These are phyloP conservation scores for Nephrotoma guestfalica DNA, from an alignment of 2,888 invertebrate genomes.

Conservation along the genomic window DNA sequence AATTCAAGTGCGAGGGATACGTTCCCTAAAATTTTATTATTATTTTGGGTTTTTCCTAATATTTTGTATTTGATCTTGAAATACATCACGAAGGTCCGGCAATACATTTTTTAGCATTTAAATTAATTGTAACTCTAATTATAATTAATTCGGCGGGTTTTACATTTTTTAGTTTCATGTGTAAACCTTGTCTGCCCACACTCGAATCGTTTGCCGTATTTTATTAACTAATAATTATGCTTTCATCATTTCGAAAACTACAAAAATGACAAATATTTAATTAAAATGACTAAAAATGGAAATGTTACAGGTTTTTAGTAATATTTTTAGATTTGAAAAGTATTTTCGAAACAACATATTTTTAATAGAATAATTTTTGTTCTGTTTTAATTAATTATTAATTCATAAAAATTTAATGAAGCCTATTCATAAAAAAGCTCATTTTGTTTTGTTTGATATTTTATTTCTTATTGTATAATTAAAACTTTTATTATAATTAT, in stretches of 20 bases:
- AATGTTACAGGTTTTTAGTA: not conserved
- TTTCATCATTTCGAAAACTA: not conserved
- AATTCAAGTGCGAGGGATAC: too few species aligned
- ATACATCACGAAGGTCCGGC: too few species aligned
- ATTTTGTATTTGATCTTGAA: too few species aligned
- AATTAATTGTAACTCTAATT: too few species aligned
- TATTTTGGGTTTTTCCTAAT: too few species aligned
- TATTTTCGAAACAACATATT: not conserved
- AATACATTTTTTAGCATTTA: too few species aligned
- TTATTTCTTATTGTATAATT: not conserved
- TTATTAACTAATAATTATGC: not conserved
- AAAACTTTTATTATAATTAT: not conserved
- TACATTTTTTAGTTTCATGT: too few species aligned
- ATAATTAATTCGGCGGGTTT: too few species aligned
- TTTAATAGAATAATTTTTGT: not conserved
- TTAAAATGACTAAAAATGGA: not conserved
- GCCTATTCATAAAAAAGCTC: not conserved
- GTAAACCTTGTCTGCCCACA: not conserved
- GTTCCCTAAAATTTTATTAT: too few species aligned
- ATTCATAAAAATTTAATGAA: not conserved
- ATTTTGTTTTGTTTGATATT: not conserved
- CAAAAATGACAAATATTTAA: not conserved
- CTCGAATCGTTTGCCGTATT: not conserved
- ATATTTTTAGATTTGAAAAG: not conserved
- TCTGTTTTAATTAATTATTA: not conserved